Base-by-base conservation (phyloP, 2,113 vertebrate genomes). In the Pelmatolapia mariae region DNA sequence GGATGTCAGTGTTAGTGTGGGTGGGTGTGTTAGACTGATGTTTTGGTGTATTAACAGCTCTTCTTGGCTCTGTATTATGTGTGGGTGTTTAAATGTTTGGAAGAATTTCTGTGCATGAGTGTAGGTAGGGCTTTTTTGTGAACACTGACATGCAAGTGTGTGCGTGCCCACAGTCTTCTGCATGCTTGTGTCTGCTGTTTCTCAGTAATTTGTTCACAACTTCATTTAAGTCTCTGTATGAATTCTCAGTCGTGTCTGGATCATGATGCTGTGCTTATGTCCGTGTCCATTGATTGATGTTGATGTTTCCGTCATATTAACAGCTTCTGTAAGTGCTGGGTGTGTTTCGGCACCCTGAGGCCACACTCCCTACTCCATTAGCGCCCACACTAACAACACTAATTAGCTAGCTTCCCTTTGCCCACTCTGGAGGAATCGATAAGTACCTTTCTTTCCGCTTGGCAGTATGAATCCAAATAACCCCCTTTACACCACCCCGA, bases 371-470 rank as follows among this genome's bases (percentile, higher is more conserved):
- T 79, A 88, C 81, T 92, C 93, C 93, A 94, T 92, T 94, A 92
- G 92, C 4, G 84, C 92, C 91, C 93, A 91, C 87, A 13, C 88
- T 90, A 93, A 94, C 90, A 89, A 54, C 92, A 81, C 91, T 93
- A 93, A 95, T 94, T 93, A 93, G 79, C 61, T 79, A 47, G 83
- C 79, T 80, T 89, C 82, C 84, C 52, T 36, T 86, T 84, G n/a
- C 89, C 85, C 78, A 86, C 76, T 63, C 88, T 10, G 52, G 61
- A 85, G 26, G 81, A 90, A 92, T 94, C 87, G 2, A 92, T 93
- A 68, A 93, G 82, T 81, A 71, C 22, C 82, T 73, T 87, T 85
- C 80, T 81, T 36, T 87, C 43, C 3, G 68, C 43, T 18, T 50
- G 53, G 80, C 88, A 82, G 57, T 59, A 22, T 63, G 61, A 86